phyloP scores from a whole-genome alignment of 2,113 vertebrate species.

The Dicentrarchus labrax region DNA sequence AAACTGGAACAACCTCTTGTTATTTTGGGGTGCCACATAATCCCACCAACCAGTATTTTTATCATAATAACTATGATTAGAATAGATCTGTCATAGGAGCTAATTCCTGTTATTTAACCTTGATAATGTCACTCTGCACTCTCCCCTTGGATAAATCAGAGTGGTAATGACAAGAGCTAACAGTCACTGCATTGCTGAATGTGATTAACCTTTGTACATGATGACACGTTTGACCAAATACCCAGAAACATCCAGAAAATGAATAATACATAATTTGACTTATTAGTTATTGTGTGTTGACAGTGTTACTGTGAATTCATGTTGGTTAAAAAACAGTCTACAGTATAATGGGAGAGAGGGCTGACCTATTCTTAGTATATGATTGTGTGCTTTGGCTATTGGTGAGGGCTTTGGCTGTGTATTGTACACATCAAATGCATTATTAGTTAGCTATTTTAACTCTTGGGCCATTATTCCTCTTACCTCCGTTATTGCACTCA shows the following conservation, averaged over 20 bases:
- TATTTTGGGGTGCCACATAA: constrained; percentile 14
- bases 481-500: background rate
- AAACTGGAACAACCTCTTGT: background rate
- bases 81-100: constrained; percentile 21
- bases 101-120: constrained; percentile 50
- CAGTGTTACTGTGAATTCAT: constrained; percentile 2
- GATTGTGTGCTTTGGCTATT: constrained; percentile 33
- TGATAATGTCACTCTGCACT: constrained; percentile 14
- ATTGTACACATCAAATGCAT: constrained; percentile 17
- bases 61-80: constrained; percentile 36
- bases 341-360: background rate
- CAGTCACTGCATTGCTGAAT: background rate
- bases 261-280: background rate
- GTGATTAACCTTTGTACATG: background rate
- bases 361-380: constrained; percentile 44
- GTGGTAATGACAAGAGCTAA: background rate
- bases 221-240: background rate
- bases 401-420: background rate
- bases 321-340: background rate
- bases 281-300: background rate
- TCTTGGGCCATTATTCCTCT: background rate
- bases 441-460: constrained; percentile 5
- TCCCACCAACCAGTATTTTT: constrained; percentile 32
- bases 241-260: background rate
- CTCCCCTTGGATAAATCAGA: background rate